Evolutionary conservation across 2,888 invertebrate species (phyloP).

Genomic region (Philopedon plagiatum): DNA sequence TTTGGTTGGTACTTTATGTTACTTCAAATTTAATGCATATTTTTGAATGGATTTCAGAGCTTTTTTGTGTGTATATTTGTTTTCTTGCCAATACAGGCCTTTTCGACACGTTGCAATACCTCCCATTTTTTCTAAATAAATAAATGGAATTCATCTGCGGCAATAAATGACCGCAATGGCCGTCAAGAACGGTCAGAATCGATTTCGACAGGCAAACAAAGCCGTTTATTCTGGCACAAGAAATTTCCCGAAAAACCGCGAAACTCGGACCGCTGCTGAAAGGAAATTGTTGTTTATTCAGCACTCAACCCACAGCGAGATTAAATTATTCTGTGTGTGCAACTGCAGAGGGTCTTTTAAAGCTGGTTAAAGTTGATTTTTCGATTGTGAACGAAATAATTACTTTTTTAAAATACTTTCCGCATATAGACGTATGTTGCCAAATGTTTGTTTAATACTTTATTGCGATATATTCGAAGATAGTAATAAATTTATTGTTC

Average conservation of each 20-base stretch:
- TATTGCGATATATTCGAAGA: too few species aligned
- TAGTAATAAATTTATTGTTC: too few species aligned
- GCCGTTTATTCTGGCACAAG: constrained; percentile 26
- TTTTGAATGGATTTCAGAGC: too few species aligned
- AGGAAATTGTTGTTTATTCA: constrained; percentile 45
- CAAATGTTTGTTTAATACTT: not conserved
- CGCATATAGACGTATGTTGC: not conserved
- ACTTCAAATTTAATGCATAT: too few species aligned
- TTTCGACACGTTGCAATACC: too few species aligned
- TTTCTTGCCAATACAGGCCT: too few species aligned
- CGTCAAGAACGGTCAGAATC: constrained; percentile 20
- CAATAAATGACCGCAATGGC: constrained; percentile 15
- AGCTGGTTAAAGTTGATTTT: not conserved
- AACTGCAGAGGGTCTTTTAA: constrained; percentile 5
- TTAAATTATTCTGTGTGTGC: constrained; percentile 14
- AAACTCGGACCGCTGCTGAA: constrained; percentile 29
- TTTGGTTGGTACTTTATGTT: too few species aligned
- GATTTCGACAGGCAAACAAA: constrained; percentile 28
- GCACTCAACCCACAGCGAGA: constrained; percentile 28
- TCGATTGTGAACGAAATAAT: constrained; percentile 11
- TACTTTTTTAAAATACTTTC: not conserved
- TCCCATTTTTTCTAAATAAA: constrained; percentile 16
- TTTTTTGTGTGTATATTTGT: too few species aligned
- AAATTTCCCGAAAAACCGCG: constrained; percentile 35
- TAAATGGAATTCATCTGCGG: constrained; percentile 13